Conservation (phyloP, 2,113 vertebrate species). For the Prionailurus viverrinus region DNA sequence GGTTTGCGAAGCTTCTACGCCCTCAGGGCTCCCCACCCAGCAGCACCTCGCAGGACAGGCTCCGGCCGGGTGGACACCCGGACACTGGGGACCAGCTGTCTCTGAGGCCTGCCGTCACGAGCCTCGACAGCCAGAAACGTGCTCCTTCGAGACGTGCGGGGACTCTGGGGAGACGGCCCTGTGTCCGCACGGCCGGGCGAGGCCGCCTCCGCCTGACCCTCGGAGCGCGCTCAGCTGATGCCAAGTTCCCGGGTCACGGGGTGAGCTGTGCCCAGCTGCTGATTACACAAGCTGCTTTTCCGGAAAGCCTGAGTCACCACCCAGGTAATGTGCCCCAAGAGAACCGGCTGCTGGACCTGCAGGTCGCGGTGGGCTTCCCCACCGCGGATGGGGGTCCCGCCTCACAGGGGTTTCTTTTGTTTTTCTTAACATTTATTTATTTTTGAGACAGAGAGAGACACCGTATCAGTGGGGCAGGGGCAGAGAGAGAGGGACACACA, state of each 20-base stretch:
- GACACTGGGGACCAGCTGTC: background rate
- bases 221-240: rapidly evolving
- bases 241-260: background rate
- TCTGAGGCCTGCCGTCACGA: background rate
- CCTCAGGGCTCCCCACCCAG: background rate
- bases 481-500: no score
- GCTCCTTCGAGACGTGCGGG: background rate
- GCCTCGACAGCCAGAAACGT: background rate
- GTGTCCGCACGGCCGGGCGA: background rate
- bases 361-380: background rate
- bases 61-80: rapidly evolving
- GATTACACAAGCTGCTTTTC: constrained; percentile 11
- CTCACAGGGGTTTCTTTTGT: background rate
- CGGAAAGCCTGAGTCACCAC: background rate
- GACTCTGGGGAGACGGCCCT: background rate
- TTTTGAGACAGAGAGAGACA: no score
- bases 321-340: background rate
- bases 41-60: background rate
- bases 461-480: no score
- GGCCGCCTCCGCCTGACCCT: background rate
- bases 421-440: no score
- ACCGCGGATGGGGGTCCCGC: background rate
- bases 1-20: background rate
- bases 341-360: background rate
- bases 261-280: background rate